These are phyloP conservation scores for Caerostris extrusa DNA, from an alignment of 1,140 invertebrate species.

Conservation along the genomic window DNA sequence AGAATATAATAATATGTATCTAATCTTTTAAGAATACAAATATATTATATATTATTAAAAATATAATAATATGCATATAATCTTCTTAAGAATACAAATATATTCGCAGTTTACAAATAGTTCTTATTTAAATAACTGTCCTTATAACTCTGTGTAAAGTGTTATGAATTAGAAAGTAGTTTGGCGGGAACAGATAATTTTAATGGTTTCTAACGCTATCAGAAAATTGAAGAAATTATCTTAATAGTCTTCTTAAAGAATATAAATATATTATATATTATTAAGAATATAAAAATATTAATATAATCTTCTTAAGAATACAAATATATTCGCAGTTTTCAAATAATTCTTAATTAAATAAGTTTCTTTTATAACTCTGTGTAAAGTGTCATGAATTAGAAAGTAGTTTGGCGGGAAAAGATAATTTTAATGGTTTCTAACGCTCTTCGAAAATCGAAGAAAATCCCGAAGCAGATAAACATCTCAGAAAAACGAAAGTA, in stretches of 20 bases:
- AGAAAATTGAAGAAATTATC: too few relatives aligned
- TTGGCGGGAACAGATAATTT: background rate
- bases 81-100: too few relatives aligned
- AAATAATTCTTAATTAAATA: background rate
- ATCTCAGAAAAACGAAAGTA: background rate
- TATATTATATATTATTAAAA: too few relatives aligned
- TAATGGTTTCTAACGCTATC: background rate
- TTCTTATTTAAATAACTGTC: background rate
- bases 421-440: constrained; percentile 1
- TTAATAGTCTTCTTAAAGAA: too few relatives aligned
- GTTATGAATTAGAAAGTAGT: background rate
- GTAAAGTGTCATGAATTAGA: background rate
- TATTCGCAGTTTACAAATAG: background rate
- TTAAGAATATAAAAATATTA: too few relatives aligned
- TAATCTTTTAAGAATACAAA: too few relatives aligned
- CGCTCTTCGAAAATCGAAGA: constrained; percentile 1
- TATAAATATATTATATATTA: too few relatives aligned
- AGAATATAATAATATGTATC: too few relatives aligned
- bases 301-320: too few relatives aligned
- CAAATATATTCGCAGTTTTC: background rate
- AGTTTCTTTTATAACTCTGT: background rate
- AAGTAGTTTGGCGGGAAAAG: background rate
- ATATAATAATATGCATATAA: too few relatives aligned
- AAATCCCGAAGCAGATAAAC: background rate
- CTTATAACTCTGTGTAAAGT: background rate